Conservation (phyloP, 2,797 vertebrate species). For the Hemitrygon akajei region DNA sequence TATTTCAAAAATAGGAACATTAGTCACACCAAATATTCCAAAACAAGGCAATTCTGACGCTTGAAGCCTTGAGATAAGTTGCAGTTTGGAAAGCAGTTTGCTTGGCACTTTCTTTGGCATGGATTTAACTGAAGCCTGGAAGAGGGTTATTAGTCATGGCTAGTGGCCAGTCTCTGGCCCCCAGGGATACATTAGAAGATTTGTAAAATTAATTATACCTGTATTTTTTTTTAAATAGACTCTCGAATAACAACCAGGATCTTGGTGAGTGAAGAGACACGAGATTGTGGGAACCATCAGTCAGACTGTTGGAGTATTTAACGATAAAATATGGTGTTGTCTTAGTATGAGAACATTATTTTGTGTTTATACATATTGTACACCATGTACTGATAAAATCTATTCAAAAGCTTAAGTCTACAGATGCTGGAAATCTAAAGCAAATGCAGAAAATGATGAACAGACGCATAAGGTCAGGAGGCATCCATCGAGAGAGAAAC, state of each 20-base stretch:
- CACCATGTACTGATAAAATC: no score
- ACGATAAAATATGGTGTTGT: neutral
- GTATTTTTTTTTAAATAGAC: neutral
- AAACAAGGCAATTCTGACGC: neutral
- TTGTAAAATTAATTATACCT: conserved; percentile 32
- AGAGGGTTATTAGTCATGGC: conserved; percentile 23
- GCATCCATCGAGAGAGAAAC: no score
- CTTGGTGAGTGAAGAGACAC: neutral
- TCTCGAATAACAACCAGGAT: conserved; percentile 31
- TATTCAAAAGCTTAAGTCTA: no score
- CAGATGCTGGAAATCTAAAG: no score
- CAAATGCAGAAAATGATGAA: no score
- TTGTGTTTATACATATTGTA: neutral
- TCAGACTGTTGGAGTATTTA: neutral
- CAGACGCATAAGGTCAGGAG: no score
- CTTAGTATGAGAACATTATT: neutral
- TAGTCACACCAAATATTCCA: conserved; percentile 7
- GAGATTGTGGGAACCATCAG: neutral
- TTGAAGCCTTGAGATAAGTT: neutral
- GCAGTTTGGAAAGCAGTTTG: conserved; percentile 3
- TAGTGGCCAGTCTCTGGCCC: conserved; percentile 9
- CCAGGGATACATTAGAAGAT: conserved; percentile 21
- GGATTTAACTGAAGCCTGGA: conserved; percentile 17
- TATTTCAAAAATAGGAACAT: neutral
- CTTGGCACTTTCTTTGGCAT: conserved; percentile 29